Base-by-base conservation (phyloP, 2,888 invertebrate genomes). In the Amblyjoppa fuscipennis region DNA sequence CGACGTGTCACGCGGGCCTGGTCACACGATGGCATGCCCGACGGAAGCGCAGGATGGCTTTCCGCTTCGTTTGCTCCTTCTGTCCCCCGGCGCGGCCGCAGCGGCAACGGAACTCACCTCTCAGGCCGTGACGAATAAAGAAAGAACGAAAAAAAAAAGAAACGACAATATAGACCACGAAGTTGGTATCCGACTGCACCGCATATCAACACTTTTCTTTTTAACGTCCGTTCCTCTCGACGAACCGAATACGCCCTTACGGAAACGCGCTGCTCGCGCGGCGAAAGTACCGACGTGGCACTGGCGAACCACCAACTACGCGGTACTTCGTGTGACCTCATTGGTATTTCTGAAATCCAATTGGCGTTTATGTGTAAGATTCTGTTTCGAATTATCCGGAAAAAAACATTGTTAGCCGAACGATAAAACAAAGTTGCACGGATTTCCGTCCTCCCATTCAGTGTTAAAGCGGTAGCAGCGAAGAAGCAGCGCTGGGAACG, bases 1-100 rank as follows among this genome's bases (percentile, higher is more conserved):
- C 88, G 89, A 89, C 84, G 82, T 88, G 89, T 90, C 87, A 88
- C 85, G 85, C 85, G 73, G 84, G 38, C 82, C 86, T 87, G 88
- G 83, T 87, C 86, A 82, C 70, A 84, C 80, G 84, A 81, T 76
- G 74, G 75, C 66, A 80, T 53, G 69, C 20, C 31, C 69, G 66
- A 66, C 53, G 56, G 69, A 71, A 80, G 61, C 69, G 76, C 78
- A 59, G 56, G 70, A 84, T 74, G 64, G 71, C 69, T 85, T 85
- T 86, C 74, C 86, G 68, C 81, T 76, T 81, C 84, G 84, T 83
- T 84, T 79, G 81, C 71, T n/a, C 51, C 75, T 76, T 49, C 2
- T 49, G 41, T 31, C 59, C 74, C 34, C 49, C 45, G n/a, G 45
- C 20, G 25, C 49, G 28, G 45, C 1, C 38, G 20, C 41, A 45